Base-by-base conservation (phyloP, 92 coral and sea anemone species). In the Umimayanthus chanpuru region DNA sequence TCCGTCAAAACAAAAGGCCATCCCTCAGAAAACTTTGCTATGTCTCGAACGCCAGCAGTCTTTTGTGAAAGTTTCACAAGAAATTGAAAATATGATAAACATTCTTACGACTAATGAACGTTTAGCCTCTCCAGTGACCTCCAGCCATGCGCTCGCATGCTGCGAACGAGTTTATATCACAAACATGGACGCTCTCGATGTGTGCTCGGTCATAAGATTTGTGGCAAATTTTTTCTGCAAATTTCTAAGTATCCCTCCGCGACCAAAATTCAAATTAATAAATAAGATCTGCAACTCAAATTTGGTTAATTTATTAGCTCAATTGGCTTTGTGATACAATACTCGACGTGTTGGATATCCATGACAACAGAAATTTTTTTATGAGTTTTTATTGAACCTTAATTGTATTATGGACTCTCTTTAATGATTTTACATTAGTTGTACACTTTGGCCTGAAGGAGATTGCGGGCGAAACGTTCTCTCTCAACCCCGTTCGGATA, bases 281-380 rank as follows among this genome's bases (percentile, higher is more conserved):
- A 2, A 61, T 26, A 61, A 68, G 78, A 83, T 83, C 94, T 77
- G 78, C 92, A 56, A 88, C 89, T 85, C 85, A 87, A 93, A 76
- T 89, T 91, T 93, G 87, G 91, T 91, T 93, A 91, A 93, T 93
- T 91, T 93, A 91, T 93, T 93, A 82, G 91, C 80, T 87, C 86
- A 79, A 86, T 89, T 93, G 90, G 94, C 82, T 86, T 75, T 72
- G 95, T 81, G 38, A 86, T 85, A 93, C 95, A 91, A 89, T 89
- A 66, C 81, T 40, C 30, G 73, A 91, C 80, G 91, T 88, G 95
- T 86, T 85, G 87, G 29, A 73, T 86, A 90, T 81, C 98, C 92
- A 92, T 90, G 96, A 81, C 92, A 85, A 92, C 94, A 88, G 87
- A 92, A 80, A 75, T 85, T 83, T 88, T 90, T 92, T 89, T 93